These are phyloP conservation scores for Antedon mediterranea DNA, from an alignment of 53 echinoderm and acorn worm genomes.

Conservation along the genomic window DNA sequence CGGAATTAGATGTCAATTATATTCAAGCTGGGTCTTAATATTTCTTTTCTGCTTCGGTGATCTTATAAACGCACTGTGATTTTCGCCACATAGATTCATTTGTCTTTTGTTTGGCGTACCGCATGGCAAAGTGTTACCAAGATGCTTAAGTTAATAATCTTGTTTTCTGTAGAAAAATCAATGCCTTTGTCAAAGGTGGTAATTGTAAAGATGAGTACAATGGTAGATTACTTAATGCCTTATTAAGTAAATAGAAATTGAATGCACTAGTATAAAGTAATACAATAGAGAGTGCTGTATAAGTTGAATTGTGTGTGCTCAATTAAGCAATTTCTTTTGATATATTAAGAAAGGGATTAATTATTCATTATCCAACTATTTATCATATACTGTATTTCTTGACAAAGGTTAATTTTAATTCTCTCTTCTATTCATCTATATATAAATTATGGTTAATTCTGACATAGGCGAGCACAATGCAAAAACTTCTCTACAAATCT, in stretches of 20 bases:
- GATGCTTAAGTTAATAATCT: background rate
- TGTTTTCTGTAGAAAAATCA: background rate
- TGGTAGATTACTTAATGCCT: background rate
- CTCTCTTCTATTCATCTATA: too few species aligned
- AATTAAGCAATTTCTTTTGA: too few species aligned
- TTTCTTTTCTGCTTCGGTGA: background rate
- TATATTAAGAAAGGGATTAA: too few species aligned
- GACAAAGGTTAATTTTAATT: too few species aligned
- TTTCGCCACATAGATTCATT: background rate
- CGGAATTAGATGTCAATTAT: background rate
- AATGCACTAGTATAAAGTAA: background rate
- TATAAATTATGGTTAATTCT: too few species aligned
- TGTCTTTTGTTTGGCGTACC: background rate
- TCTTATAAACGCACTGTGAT: background rate
- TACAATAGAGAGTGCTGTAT: too few species aligned
- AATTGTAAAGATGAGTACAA: background rate
- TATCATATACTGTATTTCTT: too few species aligned
- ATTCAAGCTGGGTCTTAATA: background rate
- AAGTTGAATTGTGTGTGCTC: too few species aligned
- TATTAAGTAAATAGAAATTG: background rate
- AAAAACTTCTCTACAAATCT: too few species aligned
- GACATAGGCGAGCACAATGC: too few species aligned
- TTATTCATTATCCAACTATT: too few species aligned
- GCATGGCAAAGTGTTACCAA: background rate
- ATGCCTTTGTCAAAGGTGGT: background rate